These are phyloP conservation scores for Anas platyrhynchos DNA, from an alignment of 2,113 vertebrate species.

Conservation along the genomic window DNA sequence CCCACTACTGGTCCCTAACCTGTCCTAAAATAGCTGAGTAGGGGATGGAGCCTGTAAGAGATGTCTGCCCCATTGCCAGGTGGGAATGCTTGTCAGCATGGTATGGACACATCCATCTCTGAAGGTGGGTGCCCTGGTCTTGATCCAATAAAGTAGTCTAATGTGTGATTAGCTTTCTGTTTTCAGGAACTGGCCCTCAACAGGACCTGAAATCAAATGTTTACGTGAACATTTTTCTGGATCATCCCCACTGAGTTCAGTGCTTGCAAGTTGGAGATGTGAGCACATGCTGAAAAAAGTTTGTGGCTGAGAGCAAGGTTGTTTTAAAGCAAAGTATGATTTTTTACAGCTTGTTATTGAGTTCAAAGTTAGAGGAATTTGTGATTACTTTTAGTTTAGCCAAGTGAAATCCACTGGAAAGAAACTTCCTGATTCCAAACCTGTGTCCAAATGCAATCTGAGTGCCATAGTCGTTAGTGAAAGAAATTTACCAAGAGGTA, in stretches of 20 bases:
- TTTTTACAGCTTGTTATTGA: not conserved
- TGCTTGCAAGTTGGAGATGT: not conserved
- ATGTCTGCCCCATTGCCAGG: not conserved
- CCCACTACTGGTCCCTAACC: not conserved
- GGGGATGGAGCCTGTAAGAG: not conserved
- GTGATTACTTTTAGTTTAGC: not conserved
- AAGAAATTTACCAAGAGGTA: not conserved
- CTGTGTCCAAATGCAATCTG: not conserved
- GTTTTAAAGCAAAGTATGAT: not conserved
- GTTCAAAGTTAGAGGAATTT: not conserved
- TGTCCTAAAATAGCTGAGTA: not conserved
- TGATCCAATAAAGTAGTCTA: fast-evolving
- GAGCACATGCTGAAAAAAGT: not conserved
- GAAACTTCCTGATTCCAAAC: not conserved
- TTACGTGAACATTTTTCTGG: not conserved
- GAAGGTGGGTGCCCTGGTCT: not conserved
- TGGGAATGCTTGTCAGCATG: not conserved
- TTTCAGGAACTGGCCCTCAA: not conserved
- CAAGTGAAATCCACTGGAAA: not conserved
- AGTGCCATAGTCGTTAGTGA: not conserved
- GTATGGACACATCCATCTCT: fast-evolving
- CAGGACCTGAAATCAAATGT: not conserved
- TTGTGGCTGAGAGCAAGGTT: not conserved
- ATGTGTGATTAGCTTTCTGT: not conserved
- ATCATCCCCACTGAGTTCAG: not conserved